Evolutionary conservation across 2,797 vertebrate species (phyloP).

Genomic region (Gila robusta): DNA sequence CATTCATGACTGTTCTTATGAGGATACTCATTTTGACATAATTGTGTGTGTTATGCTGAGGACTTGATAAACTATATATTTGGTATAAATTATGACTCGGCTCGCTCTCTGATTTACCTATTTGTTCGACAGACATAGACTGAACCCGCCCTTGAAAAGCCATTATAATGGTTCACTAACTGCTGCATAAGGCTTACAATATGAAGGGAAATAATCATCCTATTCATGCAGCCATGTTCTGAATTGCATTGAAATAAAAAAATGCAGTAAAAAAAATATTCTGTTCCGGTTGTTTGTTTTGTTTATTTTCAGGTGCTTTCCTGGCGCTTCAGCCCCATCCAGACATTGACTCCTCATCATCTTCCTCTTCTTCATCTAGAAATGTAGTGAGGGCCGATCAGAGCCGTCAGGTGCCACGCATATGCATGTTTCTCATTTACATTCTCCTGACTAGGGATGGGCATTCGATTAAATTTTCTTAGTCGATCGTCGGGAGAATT

Average conservation of each 20-base stretch:
- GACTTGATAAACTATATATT: too few relatives aligned
- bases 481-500: too few relatives aligned
- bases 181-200: neutral
- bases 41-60: too few relatives aligned
- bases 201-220: neutral
- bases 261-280: neutral
- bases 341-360: conserved; percentile 70
- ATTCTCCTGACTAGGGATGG: neutral
- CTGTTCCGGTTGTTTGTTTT: neutral
- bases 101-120: too few relatives aligned
- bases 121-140: neutral
- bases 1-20: too few relatives aligned
- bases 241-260: too few relatives aligned
- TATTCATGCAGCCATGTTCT: too few relatives aligned
- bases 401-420: neutral
- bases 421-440: neutral
- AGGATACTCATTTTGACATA: too few relatives aligned
- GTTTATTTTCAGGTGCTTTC: conserved; percentile 52
- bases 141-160: neutral
- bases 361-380: conserved; percentile 63
- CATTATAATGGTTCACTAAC: neutral
- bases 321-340: conserved; percentile 72
- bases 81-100: too few relatives aligned
- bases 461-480: too few relatives aligned
- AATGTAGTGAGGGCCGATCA: neutral